phyloP scores from a whole-genome alignment of 2,113 vertebrate species.

The Loxodonta africana region DNA sequence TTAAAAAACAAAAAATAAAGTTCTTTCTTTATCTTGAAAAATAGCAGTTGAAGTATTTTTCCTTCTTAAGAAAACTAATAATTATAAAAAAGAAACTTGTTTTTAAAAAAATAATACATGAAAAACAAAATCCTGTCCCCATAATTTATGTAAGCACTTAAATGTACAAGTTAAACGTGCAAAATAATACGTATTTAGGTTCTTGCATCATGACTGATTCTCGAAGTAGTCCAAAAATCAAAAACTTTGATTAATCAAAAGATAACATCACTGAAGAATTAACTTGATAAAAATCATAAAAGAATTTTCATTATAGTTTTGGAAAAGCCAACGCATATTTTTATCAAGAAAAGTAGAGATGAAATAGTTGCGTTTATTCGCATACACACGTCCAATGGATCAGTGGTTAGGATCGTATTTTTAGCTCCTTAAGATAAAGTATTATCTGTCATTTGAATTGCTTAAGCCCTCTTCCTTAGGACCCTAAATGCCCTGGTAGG shows the following conservation, averaged over 20 bases:
- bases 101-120: background rate
- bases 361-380: background rate
- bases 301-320: conserved; percentile 3
- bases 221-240: background rate
- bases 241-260: conserved; percentile 52
- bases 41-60: background rate
- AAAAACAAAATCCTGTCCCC: background rate
- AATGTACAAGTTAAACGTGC: background rate
- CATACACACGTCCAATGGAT: background rate
- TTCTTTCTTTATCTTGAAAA: conserved; percentile 3
- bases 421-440: conserved; percentile 65
- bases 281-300: conserved; percentile 22
- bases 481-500: conserved; percentile 75
- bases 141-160: background rate
- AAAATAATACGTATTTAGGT: background rate
- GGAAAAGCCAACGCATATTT: background rate
- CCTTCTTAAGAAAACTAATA: background rate
- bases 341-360: conserved; percentile 19
- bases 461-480: conserved; percentile 32
- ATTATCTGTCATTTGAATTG: conserved; percentile 68
- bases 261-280: background rate
- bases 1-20: background rate
- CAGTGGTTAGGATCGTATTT: conserved; percentile 35
- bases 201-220: background rate
- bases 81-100: background rate